phyloP scores from a whole-genome alignment of 2,797 vertebrate genomes.

The Gallirallus australis region DNA sequence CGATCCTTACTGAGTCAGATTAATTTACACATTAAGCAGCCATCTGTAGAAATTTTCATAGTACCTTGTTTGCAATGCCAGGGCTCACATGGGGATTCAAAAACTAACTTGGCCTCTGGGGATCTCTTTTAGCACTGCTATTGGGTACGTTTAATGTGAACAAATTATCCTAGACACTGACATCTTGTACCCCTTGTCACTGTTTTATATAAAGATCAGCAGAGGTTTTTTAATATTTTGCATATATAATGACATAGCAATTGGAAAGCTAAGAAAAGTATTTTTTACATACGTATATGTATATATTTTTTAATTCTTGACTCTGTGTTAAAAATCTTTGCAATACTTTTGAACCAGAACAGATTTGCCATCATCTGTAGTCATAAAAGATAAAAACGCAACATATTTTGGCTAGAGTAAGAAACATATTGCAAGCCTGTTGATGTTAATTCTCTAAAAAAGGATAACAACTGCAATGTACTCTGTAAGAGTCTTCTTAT shows the following conservation, averaged over 20 bases:
- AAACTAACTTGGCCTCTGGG: slow-evolving; percentile 48
- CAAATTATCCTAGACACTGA: slow-evolving; percentile 57
- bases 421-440: slow-evolving; percentile 34
- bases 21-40: slow-evolving; percentile 80
- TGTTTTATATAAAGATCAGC: slow-evolving; percentile 55
- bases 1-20: slow-evolving; percentile 74
- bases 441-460: slow-evolving; percentile 37
- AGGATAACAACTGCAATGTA: slow-evolving; percentile 11
- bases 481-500: background rate
- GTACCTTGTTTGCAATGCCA: slow-evolving; percentile 56
- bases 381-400: slow-evolving; percentile 61
- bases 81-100: slow-evolving; percentile 53
- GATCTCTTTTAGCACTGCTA: slow-evolving; percentile 20
- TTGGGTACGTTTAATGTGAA: slow-evolving; percentile 40
- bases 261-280: slow-evolving; percentile 17
- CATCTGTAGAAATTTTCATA: slow-evolving; percentile 76
- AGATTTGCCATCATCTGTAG: slow-evolving; percentile 59
- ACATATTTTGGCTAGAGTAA: slow-evolving; percentile 36
- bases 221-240: slow-evolving; percentile 33
- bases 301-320: slow-evolving; percentile 31
- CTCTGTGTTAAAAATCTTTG: slow-evolving; percentile 45
- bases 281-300: background rate
- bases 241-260: slow-evolving; percentile 22
- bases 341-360: slow-evolving; percentile 53
- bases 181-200: slow-evolving; percentile 11